A percentile compares a stretch with the other conserved stretches of the same genome.
Evolutionary conservation across 2,113 vertebrate genomes (phyloP).

Genomic region (Dunckerocampus dactyliophorus): DNA sequence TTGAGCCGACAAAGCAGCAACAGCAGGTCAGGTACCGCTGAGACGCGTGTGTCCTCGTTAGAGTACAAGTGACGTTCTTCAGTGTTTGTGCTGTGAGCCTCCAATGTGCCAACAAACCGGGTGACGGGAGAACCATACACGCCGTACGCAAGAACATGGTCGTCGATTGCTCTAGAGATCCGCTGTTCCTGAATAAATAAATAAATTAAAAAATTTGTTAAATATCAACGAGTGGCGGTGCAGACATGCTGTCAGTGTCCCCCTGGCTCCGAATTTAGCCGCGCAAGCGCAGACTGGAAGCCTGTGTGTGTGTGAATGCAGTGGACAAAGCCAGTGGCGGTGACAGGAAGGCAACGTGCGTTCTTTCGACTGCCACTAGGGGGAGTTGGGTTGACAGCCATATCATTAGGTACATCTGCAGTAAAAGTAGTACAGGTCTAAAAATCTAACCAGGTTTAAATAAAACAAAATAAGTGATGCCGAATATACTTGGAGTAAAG

Average conservation of each 20-base stretch:
- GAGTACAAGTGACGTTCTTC: not conserved
- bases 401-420: not conserved
- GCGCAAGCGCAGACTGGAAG: conserved; percentile 3
- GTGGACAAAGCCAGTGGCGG: not conserved
- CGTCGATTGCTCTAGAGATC: not conserved
- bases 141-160: conserved; percentile 8
- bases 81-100: not conserved
- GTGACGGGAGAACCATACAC: not conserved
- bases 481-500: no score
- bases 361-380: not conserved
- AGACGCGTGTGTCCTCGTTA: not conserved
- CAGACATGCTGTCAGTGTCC: not conserved
- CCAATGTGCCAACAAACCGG: not conserved
- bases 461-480: no score
- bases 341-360: not conserved
- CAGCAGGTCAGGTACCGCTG: not conserved
- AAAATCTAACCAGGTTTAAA: no score
- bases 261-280: not conserved
- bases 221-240: not conserved
- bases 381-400: not conserved
- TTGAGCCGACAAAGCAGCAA: not conserved
- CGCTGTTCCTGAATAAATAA: not conserved
- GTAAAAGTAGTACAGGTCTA: no score
- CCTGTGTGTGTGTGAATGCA: no score
- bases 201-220: no score